A percentile compares a stretch with the other conserved stretches of the same genome.
Evolutionary conservation across 2,888 invertebrate genomes (phyloP).

Genomic region (Apoda limacodes): DNA sequence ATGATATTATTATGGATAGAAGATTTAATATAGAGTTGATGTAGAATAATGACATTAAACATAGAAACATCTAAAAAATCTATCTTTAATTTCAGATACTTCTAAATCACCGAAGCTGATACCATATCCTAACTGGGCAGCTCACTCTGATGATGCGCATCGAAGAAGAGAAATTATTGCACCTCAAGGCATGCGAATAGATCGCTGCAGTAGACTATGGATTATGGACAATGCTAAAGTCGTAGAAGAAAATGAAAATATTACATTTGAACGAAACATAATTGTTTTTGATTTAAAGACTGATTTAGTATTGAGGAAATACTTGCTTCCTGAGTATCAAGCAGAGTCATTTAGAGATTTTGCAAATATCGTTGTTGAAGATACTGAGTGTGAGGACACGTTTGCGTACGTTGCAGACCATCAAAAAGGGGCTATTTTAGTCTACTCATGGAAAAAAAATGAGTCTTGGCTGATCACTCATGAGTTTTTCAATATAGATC

Average conservation of each 20-base stretch:
- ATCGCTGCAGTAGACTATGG: slow-evolving; percentile 83
- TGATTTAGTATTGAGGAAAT: slow-evolving; percentile 76
- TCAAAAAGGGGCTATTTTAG: slow-evolving; percentile 76
- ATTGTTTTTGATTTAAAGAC: slow-evolving; percentile 79
- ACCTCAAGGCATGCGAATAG: slow-evolving; percentile 79
- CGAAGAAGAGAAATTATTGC: slow-evolving; percentile 74
- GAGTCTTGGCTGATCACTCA: slow-evolving; percentile 82
- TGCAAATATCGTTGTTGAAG: slow-evolving; percentile 83
- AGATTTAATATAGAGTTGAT: too few relatives aligned
- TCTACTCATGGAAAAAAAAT: slow-evolving; percentile 79
- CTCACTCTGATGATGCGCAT: slow-evolving; percentile 72
- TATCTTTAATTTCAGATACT: too few relatives aligned
- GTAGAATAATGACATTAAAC: too few relatives aligned
- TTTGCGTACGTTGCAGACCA: slow-evolving; percentile 81
- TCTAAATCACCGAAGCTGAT: slow-evolving; percentile 75
- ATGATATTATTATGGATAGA: too few relatives aligned
- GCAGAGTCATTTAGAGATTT: slow-evolving; percentile 75
- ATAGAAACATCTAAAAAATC: too few relatives aligned
- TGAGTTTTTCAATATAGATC: slow-evolving; percentile 78
- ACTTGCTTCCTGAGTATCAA: slow-evolving; percentile 73
- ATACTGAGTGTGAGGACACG: slow-evolving; percentile 76
- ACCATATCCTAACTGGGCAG: slow-evolving; percentile 85
- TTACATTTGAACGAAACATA: slow-evolving; percentile 70
- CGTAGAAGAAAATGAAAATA: slow-evolving; percentile 53
- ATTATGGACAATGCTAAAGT: slow-evolving; percentile 80